Base-by-base conservation (phyloP, 2,797 vertebrate genomes). In the Stomatorhinus walkeri region DNA sequence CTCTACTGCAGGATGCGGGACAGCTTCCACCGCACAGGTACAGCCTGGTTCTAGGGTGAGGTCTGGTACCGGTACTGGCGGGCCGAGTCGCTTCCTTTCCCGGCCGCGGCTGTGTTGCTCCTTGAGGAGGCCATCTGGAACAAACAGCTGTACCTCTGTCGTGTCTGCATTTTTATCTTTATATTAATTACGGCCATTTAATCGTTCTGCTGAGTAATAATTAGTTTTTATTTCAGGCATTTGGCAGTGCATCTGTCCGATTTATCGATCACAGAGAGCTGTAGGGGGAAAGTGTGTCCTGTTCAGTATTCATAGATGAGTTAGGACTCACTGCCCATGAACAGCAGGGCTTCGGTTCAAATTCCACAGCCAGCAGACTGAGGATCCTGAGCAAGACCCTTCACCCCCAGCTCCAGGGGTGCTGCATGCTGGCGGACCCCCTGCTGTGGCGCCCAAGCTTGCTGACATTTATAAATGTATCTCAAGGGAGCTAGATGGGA, bases 1-100 rank as follows among this genome's bases (percentile, higher is more conserved):
- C 94, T 96, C 54, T 96, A 95, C 94, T 92, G 91, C 84, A 92
- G 93, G 43, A 96, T 96, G 96, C 95, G 93, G 84, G 93, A 94
- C 89, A 95, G 93, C 92, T 96, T 96, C 91, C 91, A 92, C 0
- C 91, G 91, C 46, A 95, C 94, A 89, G 95, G 95, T 96, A 93
- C 9, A 12, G 54, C 81, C 49, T 14, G 24, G 24, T 32, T 28
- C 84, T 22, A 28, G 24, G 43, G 43, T 84, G 8, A 4, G 43
- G n/a, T 46, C 81, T 24, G 36, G 81, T 24, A 12, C 8, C 79
- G 7, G 79, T 48, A 4, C 19, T 4, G 24, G 24, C 2, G 22
- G 24, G 8, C 59, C 22, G 19, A n/a, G 19, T 48, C 79, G 79
- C 6, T 4, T 10, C 19, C 43, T 49, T 22, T 49, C 3, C 14